Base-by-base conservation (phyloP, 1,140 invertebrate genomes). In the Zelostemma sp. region DNA sequence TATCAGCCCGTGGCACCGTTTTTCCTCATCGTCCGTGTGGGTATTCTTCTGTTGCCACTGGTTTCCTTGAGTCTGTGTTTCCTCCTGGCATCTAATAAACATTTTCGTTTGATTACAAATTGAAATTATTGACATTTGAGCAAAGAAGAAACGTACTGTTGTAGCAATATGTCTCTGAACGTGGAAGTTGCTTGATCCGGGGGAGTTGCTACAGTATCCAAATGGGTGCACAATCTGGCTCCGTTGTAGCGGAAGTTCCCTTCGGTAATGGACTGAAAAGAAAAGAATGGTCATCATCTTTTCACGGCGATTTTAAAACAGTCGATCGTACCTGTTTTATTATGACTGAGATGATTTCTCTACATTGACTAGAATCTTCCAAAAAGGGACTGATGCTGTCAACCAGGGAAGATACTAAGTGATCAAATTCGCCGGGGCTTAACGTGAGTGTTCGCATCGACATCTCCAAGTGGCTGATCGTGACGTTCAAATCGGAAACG, bases 221-320 rank as follows among this genome's bases (percentile, higher is more conserved):
- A 85, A 85, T 88, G 87, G 31, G 86, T 87, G 73, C 89, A 90
- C 6, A 90, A 79, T 6, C 90, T 84, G 15, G 89, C 89, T 31
- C 89, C 89, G 69, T 89, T 90, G 80, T 90, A 91, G 62, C 89
- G 87, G 76, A 91, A 90, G 75, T 91, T 90, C 2, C 87, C 81
- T 78, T 90, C 89, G n/a, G 72, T 83, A 63, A 91, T 88, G 21
- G 88, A 89, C 89, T 91, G 65, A 33, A 80, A 82, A 65, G 16
- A 45, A 25, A 25, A n/a, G n/a, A n/a, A n/a, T n/a, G n/a, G n/a
- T n/a, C n/a, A n/a, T n/a, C n/a, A n/a, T n/a, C n/a, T n/a, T n/a
- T n/a, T n/a, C n/a, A n/a, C n/a, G n/a, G n/a, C n/a, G n/a, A n/a
- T n/a, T n/a, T n/a, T n/a, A n/a, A n/a, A n/a, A n/a, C n/a, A n/a